Base-by-base conservation (phyloP, 2,797 vertebrate genomes). In the Anguilla megastoma region DNA sequence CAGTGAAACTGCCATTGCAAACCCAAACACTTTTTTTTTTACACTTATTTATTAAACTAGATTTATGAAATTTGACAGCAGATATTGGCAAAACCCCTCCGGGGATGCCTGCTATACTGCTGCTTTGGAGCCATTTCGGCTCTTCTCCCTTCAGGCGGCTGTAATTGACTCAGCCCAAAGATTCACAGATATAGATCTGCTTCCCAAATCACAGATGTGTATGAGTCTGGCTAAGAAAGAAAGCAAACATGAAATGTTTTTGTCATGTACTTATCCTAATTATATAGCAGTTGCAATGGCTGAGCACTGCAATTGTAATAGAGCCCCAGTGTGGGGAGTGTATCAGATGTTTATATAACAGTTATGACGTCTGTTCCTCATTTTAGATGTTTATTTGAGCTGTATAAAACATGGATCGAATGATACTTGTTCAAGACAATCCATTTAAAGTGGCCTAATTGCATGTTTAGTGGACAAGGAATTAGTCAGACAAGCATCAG, bases 21-120 rank as follows among this genome's bases (percentile, higher is more conserved):
- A 48, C 41, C 18, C 41, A 48, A n/a, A 2, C 24, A n/a, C 1
- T 3, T 21, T 79, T 79, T 76, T 12, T 82, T 76, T 41, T 56
- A 2, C 33, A 24, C 45, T 50, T 82, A 50, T 8, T 60, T 48
- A 45, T 33, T 82, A 82, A 50, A 82, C 41, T 8, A 50, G 41
- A 80, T 80, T 41, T 80, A 80, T 80, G 8, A 82, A 82, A 82
- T 82, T n/a, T 21, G 16, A 50, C 79, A 82, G 71, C 21, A 50
- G 79, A 45, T 12, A 82, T 82, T 50, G 45, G 79, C 16, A 18
- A 79, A 79, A 12, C 27, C 74, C 7, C 41, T 50, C 79, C 8
- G 21, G 79, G n/a, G 41, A 50, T 50, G 3, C 18, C 1, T 50
- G 18, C 24, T 8, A 50, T 18, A 82, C 79, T 82, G 18, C 45